A percentile compares a stretch with the other conserved stretches of the same genome.
Conservation (phyloP, 2,113 vertebrate species). For the Silurus meridionalis region DNA sequence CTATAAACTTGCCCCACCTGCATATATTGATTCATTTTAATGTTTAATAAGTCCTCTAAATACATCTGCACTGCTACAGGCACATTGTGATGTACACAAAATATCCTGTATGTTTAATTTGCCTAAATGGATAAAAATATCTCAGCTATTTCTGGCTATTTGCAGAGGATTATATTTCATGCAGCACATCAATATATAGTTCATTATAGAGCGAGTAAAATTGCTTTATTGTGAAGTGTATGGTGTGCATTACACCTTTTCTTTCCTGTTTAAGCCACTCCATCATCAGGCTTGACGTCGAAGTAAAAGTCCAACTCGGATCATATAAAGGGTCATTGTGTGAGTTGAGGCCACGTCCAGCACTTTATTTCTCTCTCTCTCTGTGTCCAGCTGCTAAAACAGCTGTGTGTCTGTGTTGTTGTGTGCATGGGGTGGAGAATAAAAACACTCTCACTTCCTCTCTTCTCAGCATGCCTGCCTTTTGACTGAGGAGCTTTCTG, state of each 20-base stretch:
- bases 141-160: neutral
- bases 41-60: slow-evolving; percentile 29
- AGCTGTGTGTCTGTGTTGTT: slow-evolving; percentile 51
- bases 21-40: slow-evolving; percentile 7
- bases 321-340: slow-evolving; percentile 55
- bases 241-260: slow-evolving; percentile 12
- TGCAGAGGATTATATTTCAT: neutral
- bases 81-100: neutral
- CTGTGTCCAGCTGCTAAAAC: slow-evolving; percentile 58
- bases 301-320: slow-evolving; percentile 10
- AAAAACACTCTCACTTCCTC: slow-evolving; percentile 45
- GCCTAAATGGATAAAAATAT: neutral
- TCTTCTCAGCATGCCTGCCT: slow-evolving; percentile 44
- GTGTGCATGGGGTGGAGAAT: slow-evolving; percentile 17
- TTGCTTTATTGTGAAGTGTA: neutral
- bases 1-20: slow-evolving; percentile 32
- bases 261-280: slow-evolving; percentile 17
- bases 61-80: neutral
- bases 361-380: slow-evolving; percentile 1
- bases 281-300: slow-evolving; percentile 31
- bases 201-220: neutral
- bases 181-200: neutral
- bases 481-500: slow-evolving; percentile 21
- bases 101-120: neutral
- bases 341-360: slow-evolving; percentile 11